Percentiles rank a stretch among this genome's conserved stretches.
Evolutionary conservation across 2,888 invertebrate species (phyloP).

Genomic region (Ormyrus rosae): DNA sequence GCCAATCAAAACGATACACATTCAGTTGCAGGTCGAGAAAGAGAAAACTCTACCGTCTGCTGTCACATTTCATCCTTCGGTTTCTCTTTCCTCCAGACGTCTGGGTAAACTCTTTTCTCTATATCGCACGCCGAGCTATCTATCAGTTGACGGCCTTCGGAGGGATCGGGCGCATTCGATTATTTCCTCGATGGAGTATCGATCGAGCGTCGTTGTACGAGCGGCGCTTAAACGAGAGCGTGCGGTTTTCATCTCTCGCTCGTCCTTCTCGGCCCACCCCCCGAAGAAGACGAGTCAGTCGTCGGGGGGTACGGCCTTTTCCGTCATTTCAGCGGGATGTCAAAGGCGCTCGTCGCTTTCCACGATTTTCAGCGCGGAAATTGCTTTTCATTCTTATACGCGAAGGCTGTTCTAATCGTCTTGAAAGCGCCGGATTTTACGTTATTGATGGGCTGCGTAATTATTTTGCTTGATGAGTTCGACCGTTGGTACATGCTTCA

Average conservation of each 20-base stretch:
- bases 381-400: constrained; percentile 24
- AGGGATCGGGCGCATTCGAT: constrained; percentile 16
- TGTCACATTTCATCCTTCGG: not conserved
- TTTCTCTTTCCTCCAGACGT: not conserved
- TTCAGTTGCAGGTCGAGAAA: not conserved
- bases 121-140: not conserved
- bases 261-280: not conserved
- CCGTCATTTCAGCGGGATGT: not conserved
- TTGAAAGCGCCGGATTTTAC: not conserved
- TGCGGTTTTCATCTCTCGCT: constrained; percentile 7
- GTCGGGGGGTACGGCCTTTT: not conserved
- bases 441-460: not conserved
- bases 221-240: not conserved
- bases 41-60: not conserved
- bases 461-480: constrained; percentile 11
- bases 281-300: not conserved
- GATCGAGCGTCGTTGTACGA: not conserved
- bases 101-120: not conserved
- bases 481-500: not conserved
- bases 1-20: not conserved
- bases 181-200: constrained; percentile 42
- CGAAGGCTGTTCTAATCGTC: not conserved
- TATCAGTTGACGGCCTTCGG: not conserved
- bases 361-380: constrained; percentile 9
- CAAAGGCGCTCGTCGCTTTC: not conserved